Base-by-base conservation (phyloP, 1,140 invertebrate genomes). In the Babylonia areolata region DNA sequence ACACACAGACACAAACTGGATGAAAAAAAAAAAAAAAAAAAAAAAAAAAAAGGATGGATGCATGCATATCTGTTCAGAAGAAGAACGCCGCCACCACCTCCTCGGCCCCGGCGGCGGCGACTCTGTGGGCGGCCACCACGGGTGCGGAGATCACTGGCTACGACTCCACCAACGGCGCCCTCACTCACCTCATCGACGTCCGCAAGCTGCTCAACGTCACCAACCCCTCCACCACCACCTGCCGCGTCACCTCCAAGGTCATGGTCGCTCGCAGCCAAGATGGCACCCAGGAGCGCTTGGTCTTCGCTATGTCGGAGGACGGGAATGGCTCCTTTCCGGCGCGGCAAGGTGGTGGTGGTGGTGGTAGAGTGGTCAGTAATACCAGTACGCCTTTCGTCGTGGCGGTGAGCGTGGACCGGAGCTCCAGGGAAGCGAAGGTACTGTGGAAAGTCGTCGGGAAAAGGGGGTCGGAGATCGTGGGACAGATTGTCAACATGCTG, bases 201-300 rank as follows among this genome's bases (percentile, higher is more conserved):
- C 39, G 81, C 81, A 82, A 82, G 81, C 54, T 82, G 2, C 81
- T 82, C 23, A 82, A 82, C 54, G 79, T 81, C 40, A 64, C 46
- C 20, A n/a, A n/a, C n/a, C n/a, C n/a, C n/a, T n/a, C n/a, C n/a
- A 11, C 46, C 46, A 17, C 80, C 40, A 23, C 42, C 9, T 82
- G 81, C 54, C 81, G 58, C 31, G 17, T 82, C 81, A 82, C 81
- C 54, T 82, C 81, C 58, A 82, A 82, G 33, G 81, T 82, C 54
- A 82, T 82, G 81, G 81, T 82, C 54, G 37, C 81, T 2, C 31
- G 33, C 23, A 71, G 81, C 58, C 1, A 37, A 20, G 58, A 82
- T 9, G 37, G 37, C 33, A 69, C 3, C 0, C 33, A 31, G 0
- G 81, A 82, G 33, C 31, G 81, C 35, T 58, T 82, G 51, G 81